Evolutionary conservation across 2,113 vertebrate species (phyloP).

Genomic region (Odobenus rosmarus): DNA sequence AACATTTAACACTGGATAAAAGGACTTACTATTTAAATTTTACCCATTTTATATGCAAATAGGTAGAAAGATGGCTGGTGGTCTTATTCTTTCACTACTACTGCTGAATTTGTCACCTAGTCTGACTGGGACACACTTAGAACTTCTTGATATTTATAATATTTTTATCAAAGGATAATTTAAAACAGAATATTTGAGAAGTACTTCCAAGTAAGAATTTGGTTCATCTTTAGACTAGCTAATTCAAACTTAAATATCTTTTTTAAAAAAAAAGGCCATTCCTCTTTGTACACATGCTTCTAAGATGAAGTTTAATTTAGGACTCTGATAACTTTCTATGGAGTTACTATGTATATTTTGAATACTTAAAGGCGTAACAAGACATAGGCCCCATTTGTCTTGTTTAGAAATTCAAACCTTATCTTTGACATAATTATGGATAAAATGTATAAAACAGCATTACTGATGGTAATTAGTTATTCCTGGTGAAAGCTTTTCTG

Average conservation of each 20-base stretch:
- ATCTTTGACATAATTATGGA: not conserved
- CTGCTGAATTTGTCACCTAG: not conserved
- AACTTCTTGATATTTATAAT: not conserved
- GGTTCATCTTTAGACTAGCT: not conserved
- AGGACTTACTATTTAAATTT: constrained; percentile 34
- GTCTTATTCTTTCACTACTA: not conserved
- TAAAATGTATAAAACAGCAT: not conserved
- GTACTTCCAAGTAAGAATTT: constrained; percentile 11
- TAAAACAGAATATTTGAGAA: constrained; percentile 8
- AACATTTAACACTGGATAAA: not conserved
- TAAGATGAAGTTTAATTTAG: not conserved
- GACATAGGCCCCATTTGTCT: not conserved
- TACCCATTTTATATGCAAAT: not conserved
- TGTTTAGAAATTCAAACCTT: not conserved
- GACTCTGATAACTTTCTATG: not conserved
- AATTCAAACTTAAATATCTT: not conserved
- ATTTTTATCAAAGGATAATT: not conserved
- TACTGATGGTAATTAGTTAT: not conserved
- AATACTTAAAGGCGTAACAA: not conserved
- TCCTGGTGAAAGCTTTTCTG: not conserved
- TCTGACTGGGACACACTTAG: not conserved
- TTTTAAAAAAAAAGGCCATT: not conserved
- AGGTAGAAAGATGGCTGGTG: not conserved
- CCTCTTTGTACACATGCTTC: not conserved
- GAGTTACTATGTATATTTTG: not conserved